phyloP scores from a whole-genome alignment of 1,140 invertebrate genomes.

The Caenorhabditis briggsae region DNA sequence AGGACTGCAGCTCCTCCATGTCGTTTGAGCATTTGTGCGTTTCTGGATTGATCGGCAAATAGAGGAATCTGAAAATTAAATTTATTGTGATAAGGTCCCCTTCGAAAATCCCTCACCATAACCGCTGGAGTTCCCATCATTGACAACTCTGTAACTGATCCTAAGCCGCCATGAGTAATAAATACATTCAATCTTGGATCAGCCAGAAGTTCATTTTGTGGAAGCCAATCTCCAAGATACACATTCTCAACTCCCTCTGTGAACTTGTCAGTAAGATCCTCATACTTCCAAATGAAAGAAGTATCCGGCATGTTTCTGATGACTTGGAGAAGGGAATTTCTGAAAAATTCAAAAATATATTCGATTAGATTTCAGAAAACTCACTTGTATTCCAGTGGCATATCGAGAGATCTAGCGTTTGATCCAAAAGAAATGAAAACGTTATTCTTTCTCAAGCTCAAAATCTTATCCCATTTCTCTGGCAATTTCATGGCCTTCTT shows the following conservation, averaged over 20 bases:
- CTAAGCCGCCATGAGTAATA: slow-evolving; percentile 86
- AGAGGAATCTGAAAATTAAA: slow-evolving; percentile 80
- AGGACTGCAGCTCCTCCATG: slow-evolving; percentile 48
- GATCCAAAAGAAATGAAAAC: slow-evolving; percentile 72
- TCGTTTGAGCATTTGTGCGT: slow-evolving; percentile 53
- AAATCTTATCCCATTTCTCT: slow-evolving; percentile 52
- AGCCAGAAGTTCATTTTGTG: slow-evolving; percentile 68
- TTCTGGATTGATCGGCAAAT: slow-evolving; percentile 64
- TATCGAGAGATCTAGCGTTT: slow-evolving; percentile 63
- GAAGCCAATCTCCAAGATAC: slow-evolving; percentile 66
- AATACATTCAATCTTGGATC: slow-evolving; percentile 79
- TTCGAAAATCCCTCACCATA: slow-evolving; percentile 80
- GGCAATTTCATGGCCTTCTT: slow-evolving; percentile 50
- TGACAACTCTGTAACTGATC: slow-evolving; percentile 84
- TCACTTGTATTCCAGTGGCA: slow-evolving; percentile 65
- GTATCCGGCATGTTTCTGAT: slow-evolving; percentile 61
- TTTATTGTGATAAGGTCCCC: too few relatives aligned
- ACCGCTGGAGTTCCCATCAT: slow-evolving; percentile 46
- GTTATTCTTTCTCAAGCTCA: slow-evolving; percentile 36
- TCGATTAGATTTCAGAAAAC: background rate
- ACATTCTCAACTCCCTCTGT: slow-evolving; percentile 65
- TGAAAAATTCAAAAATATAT: background rate
- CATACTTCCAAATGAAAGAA: slow-evolving; percentile 73
- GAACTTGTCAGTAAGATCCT: slow-evolving; percentile 64
- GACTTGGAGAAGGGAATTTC: slow-evolving; percentile 48